Evolutionary conservation across 2,113 vertebrate genomes (phyloP).

Genomic region (Garra rufa): DNA sequence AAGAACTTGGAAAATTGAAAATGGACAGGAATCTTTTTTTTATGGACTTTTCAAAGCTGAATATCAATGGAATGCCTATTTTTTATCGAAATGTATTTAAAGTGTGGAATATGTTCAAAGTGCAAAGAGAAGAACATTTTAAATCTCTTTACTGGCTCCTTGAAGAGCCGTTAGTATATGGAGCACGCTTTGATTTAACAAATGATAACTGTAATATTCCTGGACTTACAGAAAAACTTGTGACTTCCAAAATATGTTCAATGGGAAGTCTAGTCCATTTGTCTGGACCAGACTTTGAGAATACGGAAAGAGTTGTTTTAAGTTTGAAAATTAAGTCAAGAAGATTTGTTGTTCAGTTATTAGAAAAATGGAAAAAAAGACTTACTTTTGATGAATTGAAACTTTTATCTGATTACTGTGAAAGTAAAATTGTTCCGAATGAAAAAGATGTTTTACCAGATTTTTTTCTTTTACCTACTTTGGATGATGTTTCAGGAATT

Average conservation of each 20-base stretch:
- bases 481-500: too few species aligned
- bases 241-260: not conserved
- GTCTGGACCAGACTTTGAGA: not conserved
- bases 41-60: not conserved
- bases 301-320: not conserved
- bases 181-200: not conserved
- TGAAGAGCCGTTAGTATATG: not conserved
- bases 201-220: not conserved
- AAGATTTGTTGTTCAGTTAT: not conserved
- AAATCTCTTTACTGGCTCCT: too few species aligned
- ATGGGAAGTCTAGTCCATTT: not conserved
- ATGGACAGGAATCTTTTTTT: too few species aligned
- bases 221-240: not conserved
- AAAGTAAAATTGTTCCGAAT: not conserved
- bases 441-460: too few species aligned
- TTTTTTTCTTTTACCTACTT: too few species aligned
- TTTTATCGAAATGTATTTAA: conserved; percentile 12
- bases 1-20: too few species aligned
- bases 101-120: not conserved
- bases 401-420: not conserved
- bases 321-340: not conserved
- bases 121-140: not conserved
- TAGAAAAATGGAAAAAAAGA: not conserved
- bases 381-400: not conserved
- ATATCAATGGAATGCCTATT: not conserved